Evolutionary conservation across 2,888 invertebrate genomes (phyloP).

Genomic region (Volucella inflata): DNA sequence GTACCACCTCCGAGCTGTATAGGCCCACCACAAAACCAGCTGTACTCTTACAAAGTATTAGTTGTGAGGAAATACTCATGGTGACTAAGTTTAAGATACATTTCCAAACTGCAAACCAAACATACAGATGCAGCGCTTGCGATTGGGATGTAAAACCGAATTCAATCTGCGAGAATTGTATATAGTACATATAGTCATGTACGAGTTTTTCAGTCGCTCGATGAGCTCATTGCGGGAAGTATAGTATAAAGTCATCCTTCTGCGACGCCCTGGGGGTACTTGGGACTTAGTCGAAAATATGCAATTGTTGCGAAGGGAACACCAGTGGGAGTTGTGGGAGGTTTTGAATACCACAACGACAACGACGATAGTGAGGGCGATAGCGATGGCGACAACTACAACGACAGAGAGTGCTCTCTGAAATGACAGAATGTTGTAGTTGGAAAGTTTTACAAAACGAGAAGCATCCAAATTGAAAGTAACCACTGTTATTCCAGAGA

Average conservation of each 20-base stretch:
- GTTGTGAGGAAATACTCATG: slow-evolving; percentile 41
- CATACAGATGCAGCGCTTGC: slow-evolving; percentile 6
- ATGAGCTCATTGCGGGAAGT: slow-evolving; percentile 51
- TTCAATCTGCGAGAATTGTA: slow-evolving; percentile 63
- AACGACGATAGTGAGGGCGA: too few species aligned
- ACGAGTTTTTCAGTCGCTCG: slow-evolving; percentile 23
- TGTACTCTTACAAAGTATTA: slow-evolving; percentile 51
- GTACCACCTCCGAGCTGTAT: slow-evolving; percentile 26
- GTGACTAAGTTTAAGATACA: slow-evolving; percentile 3
- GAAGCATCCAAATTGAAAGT: slow-evolving; percentile 56
- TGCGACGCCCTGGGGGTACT: slow-evolving; percentile 9
- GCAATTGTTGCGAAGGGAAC: slow-evolving; percentile 36
- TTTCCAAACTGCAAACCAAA: slow-evolving; percentile 27
- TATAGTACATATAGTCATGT: too few species aligned
- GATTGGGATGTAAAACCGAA: slow-evolving; percentile 52
- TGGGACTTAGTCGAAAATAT: slow-evolving; percentile 55
- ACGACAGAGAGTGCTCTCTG: background rate
- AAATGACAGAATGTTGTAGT: slow-evolving; percentile 54
- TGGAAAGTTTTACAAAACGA: slow-evolving; percentile 65
- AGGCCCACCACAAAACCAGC: slow-evolving; percentile 25
- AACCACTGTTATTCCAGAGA: slow-evolving; percentile 63
- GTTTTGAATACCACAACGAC: background rate
- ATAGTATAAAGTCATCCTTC: slow-evolving; percentile 65
- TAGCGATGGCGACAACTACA: background rate
- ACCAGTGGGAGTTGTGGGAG: slow-evolving; percentile 6